Base-by-base conservation (phyloP, 2,888 invertebrate genomes). In the Epistrophella euchroma region DNA sequence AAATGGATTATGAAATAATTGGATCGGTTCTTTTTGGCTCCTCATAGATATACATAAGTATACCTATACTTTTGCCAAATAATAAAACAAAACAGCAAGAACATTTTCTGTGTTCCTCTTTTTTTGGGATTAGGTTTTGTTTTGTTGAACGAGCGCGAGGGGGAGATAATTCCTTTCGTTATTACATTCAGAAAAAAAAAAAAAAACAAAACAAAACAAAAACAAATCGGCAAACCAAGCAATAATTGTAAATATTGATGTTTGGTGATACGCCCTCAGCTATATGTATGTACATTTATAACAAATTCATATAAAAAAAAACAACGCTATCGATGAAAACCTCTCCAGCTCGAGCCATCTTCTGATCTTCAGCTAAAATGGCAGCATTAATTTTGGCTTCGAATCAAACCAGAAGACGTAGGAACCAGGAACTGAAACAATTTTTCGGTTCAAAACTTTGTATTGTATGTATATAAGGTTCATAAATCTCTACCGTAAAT, bases 1-100 rank as follows among this genome's bases (percentile, higher is more conserved):
- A 74, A 82, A 77, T 77, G 78, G 86, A 86, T 86, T 86, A 86
- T 86, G 86, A 78, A 86, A 82, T 86, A 86, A 86, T 86, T 86
- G 86, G 86, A 86, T 86, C 66, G 81, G 70, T 77, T 82, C 62
- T 6, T 9, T 58, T 73, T 62, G 81, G 68, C 56, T 76, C 9
- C 19, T 19, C 13, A 2, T 50, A 22, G 5, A 22, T 35, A 17
- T 50, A 22, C 4, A 22, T 35, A 17, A 35, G 32, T n/a, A n/a
- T n/a, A n/a, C n/a, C n/a, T n/a, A 13, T 40, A 40, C 37, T 60
- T 74, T 52, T 32, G 64, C 76, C 64, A 70, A 77, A 81, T 66
- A 71, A 78, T 56, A 74, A 45, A 84, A 22, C 1, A 68, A n/a
- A 22, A 25, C 4, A 47, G 22, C 37, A 68, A 68, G 68, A 52